phyloP scores from a whole-genome alignment of 2,113 vertebrate species.

The Mesocricetus auratus region DNA sequence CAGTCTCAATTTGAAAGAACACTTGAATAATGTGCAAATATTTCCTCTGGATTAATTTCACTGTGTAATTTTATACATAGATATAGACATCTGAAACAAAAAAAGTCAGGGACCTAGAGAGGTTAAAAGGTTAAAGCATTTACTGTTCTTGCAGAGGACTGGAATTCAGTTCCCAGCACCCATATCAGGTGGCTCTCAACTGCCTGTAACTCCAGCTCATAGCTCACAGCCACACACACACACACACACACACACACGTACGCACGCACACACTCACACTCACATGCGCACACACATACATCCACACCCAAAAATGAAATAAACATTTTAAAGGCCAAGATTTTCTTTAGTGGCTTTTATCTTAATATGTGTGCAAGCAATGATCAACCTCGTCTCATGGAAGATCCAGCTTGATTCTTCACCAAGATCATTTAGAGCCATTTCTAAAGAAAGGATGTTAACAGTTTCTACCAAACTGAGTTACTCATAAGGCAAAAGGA shows the following conservation, averaged over 20 bases:
- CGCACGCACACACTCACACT: background rate
- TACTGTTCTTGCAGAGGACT: background rate
- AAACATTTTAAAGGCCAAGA: background rate
- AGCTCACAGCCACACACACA: background rate
- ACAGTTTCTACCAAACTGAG: slow-evolving; percentile 27
- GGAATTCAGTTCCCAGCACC: background rate
- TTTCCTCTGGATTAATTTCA: slow-evolving; percentile 8
- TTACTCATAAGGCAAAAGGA: slow-evolving; percentile 7
- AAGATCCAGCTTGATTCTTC: slow-evolving; percentile 3
- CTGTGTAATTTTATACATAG: background rate
- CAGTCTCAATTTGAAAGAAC: background rate
- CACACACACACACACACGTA: background rate
- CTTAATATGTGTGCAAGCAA: background rate
- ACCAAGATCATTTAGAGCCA: background rate
- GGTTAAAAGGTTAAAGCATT: background rate
- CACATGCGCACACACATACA: background rate
- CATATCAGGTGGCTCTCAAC: background rate
- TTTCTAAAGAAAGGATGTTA: background rate
- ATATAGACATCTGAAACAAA: background rate
- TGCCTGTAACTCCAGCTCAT: background rate
- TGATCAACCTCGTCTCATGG: background rate
- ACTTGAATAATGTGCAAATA: background rate
- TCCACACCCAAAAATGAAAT: background rate
- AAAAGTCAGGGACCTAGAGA: background rate
- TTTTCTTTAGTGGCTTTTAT: background rate